A percentile compares a stretch with the other conserved stretches of the same genome.
Evolutionary conservation across 2,113 vertebrate genomes (phyloP).

Genomic region (Caloenas nicobarica): DNA sequence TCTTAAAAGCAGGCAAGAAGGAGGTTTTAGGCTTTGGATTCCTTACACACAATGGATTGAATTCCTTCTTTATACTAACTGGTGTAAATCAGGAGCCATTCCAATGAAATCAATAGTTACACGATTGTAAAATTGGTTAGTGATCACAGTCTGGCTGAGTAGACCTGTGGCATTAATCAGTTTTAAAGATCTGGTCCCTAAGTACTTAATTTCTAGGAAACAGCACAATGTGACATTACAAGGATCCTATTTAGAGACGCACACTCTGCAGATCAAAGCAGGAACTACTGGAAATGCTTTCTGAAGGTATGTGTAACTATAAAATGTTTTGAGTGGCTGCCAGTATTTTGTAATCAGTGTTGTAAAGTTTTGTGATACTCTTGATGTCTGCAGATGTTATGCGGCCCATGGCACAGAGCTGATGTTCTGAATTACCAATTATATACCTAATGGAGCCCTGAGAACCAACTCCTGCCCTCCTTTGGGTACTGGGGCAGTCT

Average conservation of each 20-base stretch:
- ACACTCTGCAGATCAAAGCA: slow-evolving; percentile 72
- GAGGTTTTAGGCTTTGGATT: background rate
- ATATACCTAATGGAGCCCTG: slow-evolving; percentile 60
- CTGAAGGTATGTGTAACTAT: slow-evolving; percentile 74
- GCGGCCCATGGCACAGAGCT: slow-evolving; percentile 65
- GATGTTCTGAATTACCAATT: slow-evolving; percentile 76
- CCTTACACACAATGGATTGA: background rate
- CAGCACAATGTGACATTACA: slow-evolving; percentile 67
- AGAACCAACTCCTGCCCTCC: slow-evolving; percentile 57
- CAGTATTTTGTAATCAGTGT: slow-evolving; percentile 75
- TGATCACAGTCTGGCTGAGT: background rate
- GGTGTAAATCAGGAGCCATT: slow-evolving; percentile 4
- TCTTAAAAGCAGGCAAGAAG: background rate
- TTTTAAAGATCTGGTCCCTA: slow-evolving; percentile 61
- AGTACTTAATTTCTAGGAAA: slow-evolving; percentile 70
- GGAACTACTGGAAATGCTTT: slow-evolving; percentile 72
- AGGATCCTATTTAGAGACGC: slow-evolving; percentile 75
- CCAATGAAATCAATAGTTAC: slow-evolving; percentile 39
- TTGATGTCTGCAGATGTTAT: slow-evolving; percentile 77
- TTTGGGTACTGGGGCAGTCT: slow-evolving; percentile 54
- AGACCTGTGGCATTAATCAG: slow-evolving; percentile 38
- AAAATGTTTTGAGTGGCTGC: slow-evolving; percentile 73
- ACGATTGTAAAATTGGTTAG: slow-evolving; percentile 32
- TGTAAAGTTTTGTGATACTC: slow-evolving; percentile 75
- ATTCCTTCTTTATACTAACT: background rate